Conservation (phyloP, 2,888 invertebrate species). For the Amitus sp. region DNA sequence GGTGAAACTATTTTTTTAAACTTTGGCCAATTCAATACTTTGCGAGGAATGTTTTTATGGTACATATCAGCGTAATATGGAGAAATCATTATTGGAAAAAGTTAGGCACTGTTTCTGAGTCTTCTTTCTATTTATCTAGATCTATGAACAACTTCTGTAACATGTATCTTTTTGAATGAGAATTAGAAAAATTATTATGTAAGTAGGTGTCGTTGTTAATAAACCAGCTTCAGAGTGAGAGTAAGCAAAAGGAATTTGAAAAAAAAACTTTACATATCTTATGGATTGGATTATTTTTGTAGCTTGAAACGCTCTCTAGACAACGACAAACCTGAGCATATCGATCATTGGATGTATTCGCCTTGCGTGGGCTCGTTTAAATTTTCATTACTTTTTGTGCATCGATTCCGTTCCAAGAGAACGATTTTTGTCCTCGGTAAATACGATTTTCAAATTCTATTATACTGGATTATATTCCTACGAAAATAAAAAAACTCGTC, state of each 20-base stretch:
- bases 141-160: too few species aligned
- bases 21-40: slow-evolving; percentile 4
- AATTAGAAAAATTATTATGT: slow-evolving; percentile 3
- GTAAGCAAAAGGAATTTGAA: background rate
- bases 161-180: too few species aligned
- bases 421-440: background rate
- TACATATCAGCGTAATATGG: slow-evolving; percentile 3
- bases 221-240: slow-evolving; percentile 7
- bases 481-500: background rate
- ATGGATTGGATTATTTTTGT: background rate
- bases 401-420: background rate
- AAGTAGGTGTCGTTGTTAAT: slow-evolving; percentile 6
- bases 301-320: background rate
- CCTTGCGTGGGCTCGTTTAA: background rate
- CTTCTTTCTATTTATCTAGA: too few species aligned
- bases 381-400: background rate
- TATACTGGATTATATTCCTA: background rate
- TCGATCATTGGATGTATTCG: background rate
- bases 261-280: too few species aligned
- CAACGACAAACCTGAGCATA: background rate
- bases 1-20: background rate
- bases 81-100: background rate
- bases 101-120: too few species aligned
- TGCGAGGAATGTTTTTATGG: background rate
- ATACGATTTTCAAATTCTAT: background rate